Evolutionary conservation across 1,140 invertebrate species (phyloP).

Genomic region (Campoletis sonorensis): DNA sequence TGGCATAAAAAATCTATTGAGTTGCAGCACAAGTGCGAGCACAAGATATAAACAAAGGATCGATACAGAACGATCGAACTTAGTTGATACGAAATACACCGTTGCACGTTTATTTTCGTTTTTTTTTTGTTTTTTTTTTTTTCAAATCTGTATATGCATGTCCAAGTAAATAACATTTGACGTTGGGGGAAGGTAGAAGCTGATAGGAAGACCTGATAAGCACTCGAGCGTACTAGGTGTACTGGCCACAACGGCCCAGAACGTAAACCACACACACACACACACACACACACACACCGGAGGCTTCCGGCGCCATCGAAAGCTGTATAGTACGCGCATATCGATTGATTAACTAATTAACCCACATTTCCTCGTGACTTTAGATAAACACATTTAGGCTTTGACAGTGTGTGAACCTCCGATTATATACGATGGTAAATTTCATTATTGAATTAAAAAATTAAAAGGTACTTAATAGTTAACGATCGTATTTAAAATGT

Average conservation of each 20-base stretch:
- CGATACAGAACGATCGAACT: not conserved
- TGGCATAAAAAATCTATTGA: not conserved
- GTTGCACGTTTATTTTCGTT: not conserved
- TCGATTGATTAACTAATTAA: slow-evolving; percentile 38
- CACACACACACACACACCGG: not conserved
- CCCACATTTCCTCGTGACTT: slow-evolving; percentile 34
- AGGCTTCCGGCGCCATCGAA: slow-evolving; percentile 23
- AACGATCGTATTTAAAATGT: too few species aligned
- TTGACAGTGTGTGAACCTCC: not conserved
- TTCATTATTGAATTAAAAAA: too few species aligned
- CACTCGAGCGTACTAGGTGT: not conserved
- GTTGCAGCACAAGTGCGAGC: not conserved
- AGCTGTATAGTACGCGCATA: too few species aligned
- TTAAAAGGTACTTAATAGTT: too few species aligned
- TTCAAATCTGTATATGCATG: not conserved
- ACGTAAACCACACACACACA: not conserved
- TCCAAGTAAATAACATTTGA: not conserved
- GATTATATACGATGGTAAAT: not conserved
- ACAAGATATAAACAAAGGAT: not conserved
- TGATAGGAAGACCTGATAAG: not conserved
- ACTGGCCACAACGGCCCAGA: slow-evolving; percentile 12
- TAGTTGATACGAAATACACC: not conserved
- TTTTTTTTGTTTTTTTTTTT: too few species aligned
- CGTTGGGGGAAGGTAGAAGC: slow-evolving; percentile 20
- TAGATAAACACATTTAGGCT: slow-evolving; percentile 1